Percentiles rank a stretch among this genome's conserved stretches.
These are phyloP conservation scores for Morone chrysops DNA, from an alignment of 2,113 vertebrate species.

Conservation along the genomic window DNA sequence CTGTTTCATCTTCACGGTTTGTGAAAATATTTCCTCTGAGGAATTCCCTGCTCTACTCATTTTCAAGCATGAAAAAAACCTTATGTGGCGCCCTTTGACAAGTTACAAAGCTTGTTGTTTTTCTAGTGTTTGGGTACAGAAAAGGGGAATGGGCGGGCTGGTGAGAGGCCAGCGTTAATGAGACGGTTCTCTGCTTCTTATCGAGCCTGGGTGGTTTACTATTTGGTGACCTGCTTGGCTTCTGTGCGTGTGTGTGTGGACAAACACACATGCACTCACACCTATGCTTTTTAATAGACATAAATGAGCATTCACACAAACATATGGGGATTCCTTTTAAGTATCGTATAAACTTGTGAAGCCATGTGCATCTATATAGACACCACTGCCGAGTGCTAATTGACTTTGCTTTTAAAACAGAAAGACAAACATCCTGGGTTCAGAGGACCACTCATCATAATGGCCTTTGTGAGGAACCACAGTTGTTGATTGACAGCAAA, in stretches of 20 bases:
- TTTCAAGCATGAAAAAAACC: conserved; percentile 44
- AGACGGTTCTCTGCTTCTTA: conserved; percentile 47
- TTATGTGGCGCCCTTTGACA: conserved; percentile 54
- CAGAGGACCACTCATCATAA: conserved; percentile 15
- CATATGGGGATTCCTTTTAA: not conserved
- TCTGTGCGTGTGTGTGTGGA: not conserved
- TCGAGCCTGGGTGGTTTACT: conserved; percentile 22
- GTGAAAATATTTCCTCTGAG: conserved; percentile 57
- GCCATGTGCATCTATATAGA: not conserved
- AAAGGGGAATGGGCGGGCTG: conserved; percentile 28
- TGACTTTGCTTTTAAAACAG: conserved; percentile 15
- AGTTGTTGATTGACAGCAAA: conserved; percentile 39
- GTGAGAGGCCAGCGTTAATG: conserved; percentile 58
- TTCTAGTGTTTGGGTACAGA: conserved; percentile 41
- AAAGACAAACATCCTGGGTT: not conserved
- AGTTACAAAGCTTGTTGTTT: conserved; percentile 47
- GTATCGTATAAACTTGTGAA: not conserved
- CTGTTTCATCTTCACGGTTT: conserved; percentile 56
- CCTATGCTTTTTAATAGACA: not conserved
- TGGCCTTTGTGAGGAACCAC: conserved; percentile 19
- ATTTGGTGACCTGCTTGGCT: conserved; percentile 40
- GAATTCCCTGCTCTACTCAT: conserved; percentile 55
- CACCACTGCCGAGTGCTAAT: not conserved
- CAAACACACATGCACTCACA: not conserved
- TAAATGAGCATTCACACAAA: conserved; percentile 18